Percentiles rank a stretch among this genome's conserved stretches.
phyloP scores from a whole-genome alignment of 2,797 vertebrate species.

The Chromis chromis region DNA sequence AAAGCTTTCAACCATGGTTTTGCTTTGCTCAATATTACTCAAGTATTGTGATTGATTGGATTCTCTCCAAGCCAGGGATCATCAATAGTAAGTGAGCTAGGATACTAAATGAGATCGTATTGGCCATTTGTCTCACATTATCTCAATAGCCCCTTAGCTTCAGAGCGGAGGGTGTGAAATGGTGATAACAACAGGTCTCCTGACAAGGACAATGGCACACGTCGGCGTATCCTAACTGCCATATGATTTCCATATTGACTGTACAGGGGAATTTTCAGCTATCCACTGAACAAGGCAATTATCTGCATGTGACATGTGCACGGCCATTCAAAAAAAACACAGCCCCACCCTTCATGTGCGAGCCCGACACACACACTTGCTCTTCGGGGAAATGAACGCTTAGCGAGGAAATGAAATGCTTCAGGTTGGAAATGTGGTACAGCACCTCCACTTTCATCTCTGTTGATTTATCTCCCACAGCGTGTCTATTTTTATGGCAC shows the following conservation, averaged over 20 bases:
- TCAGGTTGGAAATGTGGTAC: constrained; percentile 48
- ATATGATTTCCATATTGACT: constrained; percentile 55
- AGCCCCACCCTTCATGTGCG: background rate
- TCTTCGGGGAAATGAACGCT: constrained; percentile 64
- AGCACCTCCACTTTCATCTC: constrained; percentile 52
- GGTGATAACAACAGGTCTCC: constrained; percentile 19
- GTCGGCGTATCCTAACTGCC: constrained; percentile 10
- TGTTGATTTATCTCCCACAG: constrained; percentile 60
- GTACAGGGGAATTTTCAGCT: constrained; percentile 3
- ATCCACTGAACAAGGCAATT: constrained; percentile 57
- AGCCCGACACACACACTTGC: constrained; percentile 5
- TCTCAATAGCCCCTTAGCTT: constrained; percentile 14
- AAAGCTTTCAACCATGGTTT: constrained; percentile 26
- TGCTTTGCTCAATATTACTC: constrained; percentile 55
- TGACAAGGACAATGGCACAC: constrained; percentile 45
- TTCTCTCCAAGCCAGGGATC: constrained; percentile 11
- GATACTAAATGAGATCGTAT: constrained; percentile 50
- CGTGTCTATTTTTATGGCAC: constrained; percentile 55
- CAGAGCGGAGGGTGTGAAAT: constrained; percentile 10
- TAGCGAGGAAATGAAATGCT: constrained; percentile 55
- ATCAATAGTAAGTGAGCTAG: constrained; percentile 34
- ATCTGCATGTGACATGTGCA: constrained; percentile 38
- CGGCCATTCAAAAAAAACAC: constrained; percentile 33
- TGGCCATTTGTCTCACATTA: constrained; percentile 49
- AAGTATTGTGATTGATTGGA: constrained; percentile 59